Percentiles rank a stretch among this genome's conserved stretches.
These are phyloP conservation scores for Oeneis ivallda DNA, from an alignment of 2,888 invertebrate species.

Conservation along the genomic window DNA sequence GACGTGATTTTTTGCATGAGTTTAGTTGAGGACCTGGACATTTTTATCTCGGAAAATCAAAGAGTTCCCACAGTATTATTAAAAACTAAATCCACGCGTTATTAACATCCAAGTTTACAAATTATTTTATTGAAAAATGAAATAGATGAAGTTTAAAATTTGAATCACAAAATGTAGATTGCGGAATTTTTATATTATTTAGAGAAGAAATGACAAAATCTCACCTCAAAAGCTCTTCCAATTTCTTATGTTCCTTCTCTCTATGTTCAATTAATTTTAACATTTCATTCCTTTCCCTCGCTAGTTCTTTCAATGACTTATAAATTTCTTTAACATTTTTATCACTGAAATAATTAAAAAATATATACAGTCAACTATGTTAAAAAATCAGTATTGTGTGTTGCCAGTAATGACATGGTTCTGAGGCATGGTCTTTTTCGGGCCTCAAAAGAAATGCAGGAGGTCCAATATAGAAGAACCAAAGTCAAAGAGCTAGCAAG, in stretches of 20 bases:
- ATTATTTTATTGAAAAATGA: too few relatives aligned
- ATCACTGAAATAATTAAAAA: constrained; percentile 62
- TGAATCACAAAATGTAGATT: not conserved
- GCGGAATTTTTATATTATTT: not conserved
- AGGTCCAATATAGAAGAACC: too few relatives aligned
- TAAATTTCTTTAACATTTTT: constrained; percentile 70
- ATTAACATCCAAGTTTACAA: not conserved
- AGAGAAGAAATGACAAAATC: not conserved
- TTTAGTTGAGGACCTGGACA: too few relatives aligned
- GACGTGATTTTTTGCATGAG: too few relatives aligned
- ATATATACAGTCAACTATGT: not conserved
- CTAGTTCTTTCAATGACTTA: constrained; percentile 80
- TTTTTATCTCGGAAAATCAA: too few relatives aligned
- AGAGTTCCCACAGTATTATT: too few relatives aligned
- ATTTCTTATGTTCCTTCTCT: constrained; percentile 60
- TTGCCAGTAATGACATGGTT: too few relatives aligned
- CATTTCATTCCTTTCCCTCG: constrained; percentile 84
- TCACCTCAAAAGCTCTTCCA: constrained; percentile 65
- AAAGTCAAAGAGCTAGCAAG: too few relatives aligned
- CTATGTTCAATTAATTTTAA: constrained; percentile 79
- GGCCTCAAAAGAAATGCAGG: too few relatives aligned
- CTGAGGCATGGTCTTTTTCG: too few relatives aligned
- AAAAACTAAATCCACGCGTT: not conserved
- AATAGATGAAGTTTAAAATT: too few relatives aligned
- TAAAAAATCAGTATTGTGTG: not conserved